A percentile compares a stretch with the other conserved stretches of the same genome.
These are phyloP conservation scores for Pygocentrus nattereri DNA, from an alignment of 2,797 vertebrate species.

Conservation along the genomic window DNA sequence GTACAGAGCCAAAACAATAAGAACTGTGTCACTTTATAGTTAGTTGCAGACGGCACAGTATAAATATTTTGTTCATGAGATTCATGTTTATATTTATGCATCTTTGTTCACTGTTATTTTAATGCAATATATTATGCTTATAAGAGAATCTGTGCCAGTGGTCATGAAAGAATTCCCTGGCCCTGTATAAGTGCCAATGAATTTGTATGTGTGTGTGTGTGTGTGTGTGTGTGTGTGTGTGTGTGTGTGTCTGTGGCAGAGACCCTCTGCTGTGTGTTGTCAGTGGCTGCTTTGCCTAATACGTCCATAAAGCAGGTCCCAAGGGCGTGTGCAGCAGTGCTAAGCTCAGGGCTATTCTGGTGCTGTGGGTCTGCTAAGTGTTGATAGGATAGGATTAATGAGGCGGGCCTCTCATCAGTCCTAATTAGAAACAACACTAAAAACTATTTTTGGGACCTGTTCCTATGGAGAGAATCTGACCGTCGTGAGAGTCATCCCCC, in stretches of 20 bases:
- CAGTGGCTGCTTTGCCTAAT: slow-evolving; percentile 82
- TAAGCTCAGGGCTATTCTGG: slow-evolving; percentile 92
- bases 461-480: slow-evolving; percentile 85
- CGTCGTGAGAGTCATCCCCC: slow-evolving; percentile 61
- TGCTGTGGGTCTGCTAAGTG: slow-evolving; percentile 78
- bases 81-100: too few relatives aligned
- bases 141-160: background rate
- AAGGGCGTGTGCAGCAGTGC: slow-evolving; percentile 77
- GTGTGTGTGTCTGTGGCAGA: slow-evolving; percentile 14
- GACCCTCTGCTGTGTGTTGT: slow-evolving; percentile 56
- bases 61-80: too few relatives aligned
- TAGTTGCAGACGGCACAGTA: too few relatives aligned
- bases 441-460: slow-evolving; percentile 85
- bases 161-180: background rate
- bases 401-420: slow-evolving; percentile 84
- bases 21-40: too few relatives aligned
- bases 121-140: background rate
- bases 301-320: slow-evolving; percentile 80
- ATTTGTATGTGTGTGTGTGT: slow-evolving; percentile 43
- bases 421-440: slow-evolving; percentile 90
- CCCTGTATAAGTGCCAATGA: background rate
- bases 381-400: slow-evolving; percentile 92
- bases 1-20: too few relatives aligned
- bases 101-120: too few relatives aligned
- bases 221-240: slow-evolving; percentile 35